phyloP scores from a whole-genome alignment of 2,797 vertebrate genomes.

The Liparis tanakae region DNA sequence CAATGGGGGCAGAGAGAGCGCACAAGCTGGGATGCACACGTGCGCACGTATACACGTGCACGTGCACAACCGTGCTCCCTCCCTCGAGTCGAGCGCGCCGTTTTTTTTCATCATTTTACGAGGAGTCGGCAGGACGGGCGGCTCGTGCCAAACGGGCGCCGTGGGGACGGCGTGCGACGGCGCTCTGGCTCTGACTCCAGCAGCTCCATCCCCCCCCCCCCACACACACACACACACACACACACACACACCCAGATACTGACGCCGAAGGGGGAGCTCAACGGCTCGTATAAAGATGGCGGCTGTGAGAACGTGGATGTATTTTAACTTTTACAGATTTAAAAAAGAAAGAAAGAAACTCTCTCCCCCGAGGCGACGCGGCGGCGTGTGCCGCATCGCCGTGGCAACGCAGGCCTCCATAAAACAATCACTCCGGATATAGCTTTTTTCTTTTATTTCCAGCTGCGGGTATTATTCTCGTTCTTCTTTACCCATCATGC shows the following conservation, averaged over 20 bases:
- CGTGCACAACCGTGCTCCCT: slow-evolving; percentile 11
- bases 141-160: slow-evolving; percentile 67
- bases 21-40: slow-evolving; percentile 22
- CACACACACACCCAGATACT: slow-evolving; percentile 67
- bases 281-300: slow-evolving; percentile 35
- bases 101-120: no score
- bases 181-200: slow-evolving; percentile 69
- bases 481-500: slow-evolving; percentile 63
- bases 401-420: slow-evolving; percentile 44
- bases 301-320: slow-evolving; percentile 27
- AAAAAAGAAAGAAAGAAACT: no score
- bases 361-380: no score
- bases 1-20: slow-evolving; percentile 41
- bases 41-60: slow-evolving; percentile 16
- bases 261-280: slow-evolving; percentile 28
- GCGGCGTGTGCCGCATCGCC: slow-evolving; percentile 11
- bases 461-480: slow-evolving; percentile 35
- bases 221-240: slow-evolving; percentile 49
- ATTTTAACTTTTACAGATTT: background rate
- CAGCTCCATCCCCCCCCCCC: slow-evolving; percentile 30
- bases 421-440: slow-evolving; percentile 52
- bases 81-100: slow-evolving; percentile 35
- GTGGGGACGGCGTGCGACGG: slow-evolving; percentile 58
- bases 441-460: slow-evolving; percentile 34
- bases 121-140: slow-evolving; percentile 60